Percentiles rank a stretch among this genome's conserved stretches.
phyloP scores from a whole-genome alignment of 1,140 invertebrate genomes.

The Diabrotica undecimpunctata region DNA sequence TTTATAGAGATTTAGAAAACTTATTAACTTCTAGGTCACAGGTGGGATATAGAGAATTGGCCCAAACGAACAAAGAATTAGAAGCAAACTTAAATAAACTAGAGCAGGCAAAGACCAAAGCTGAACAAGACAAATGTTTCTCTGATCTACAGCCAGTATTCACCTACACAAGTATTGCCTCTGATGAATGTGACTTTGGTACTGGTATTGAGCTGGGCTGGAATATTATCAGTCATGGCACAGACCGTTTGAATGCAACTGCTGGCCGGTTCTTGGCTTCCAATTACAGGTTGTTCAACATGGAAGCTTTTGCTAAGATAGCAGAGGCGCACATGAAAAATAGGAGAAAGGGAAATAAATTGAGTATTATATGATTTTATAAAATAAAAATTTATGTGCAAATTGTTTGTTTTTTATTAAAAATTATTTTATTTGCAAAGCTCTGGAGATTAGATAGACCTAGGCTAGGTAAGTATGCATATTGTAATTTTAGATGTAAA shows the following conservation, averaged over 20 bases:
- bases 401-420: too few relatives aligned
- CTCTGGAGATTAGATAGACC: too few relatives aligned
- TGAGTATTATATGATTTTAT: slow-evolving; percentile 38
- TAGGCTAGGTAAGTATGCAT: too few relatives aligned
- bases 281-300: slow-evolving; percentile 74
- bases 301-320: slow-evolving; percentile 72
- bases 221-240: slow-evolving; percentile 76
- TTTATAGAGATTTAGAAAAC: not conserved
- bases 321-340: slow-evolving; percentile 63
- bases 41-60: slow-evolving; percentile 41
- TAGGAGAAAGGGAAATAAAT: slow-evolving; percentile 50
- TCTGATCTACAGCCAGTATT: slow-evolving; percentile 72
- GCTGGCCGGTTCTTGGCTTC: slow-evolving; percentile 64
- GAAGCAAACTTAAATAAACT: slow-evolving; percentile 71
- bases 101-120: slow-evolving; percentile 56
- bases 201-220: slow-evolving; percentile 85
- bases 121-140: slow-evolving; percentile 56
- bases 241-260: slow-evolving; percentile 62
- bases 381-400: too few relatives aligned
- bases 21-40: slow-evolving; percentile 32
- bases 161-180: slow-evolving; percentile 79
- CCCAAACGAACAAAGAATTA: slow-evolving; percentile 50
- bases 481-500: too few relatives aligned
- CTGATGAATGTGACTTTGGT: slow-evolving; percentile 93
- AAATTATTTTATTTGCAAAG: too few relatives aligned